Evolutionary conservation across 2,797 vertebrate species (phyloP), one percentile per base, ranked within the genome.

Genomic region (Melanogrammus aeglefinus): DNA sequence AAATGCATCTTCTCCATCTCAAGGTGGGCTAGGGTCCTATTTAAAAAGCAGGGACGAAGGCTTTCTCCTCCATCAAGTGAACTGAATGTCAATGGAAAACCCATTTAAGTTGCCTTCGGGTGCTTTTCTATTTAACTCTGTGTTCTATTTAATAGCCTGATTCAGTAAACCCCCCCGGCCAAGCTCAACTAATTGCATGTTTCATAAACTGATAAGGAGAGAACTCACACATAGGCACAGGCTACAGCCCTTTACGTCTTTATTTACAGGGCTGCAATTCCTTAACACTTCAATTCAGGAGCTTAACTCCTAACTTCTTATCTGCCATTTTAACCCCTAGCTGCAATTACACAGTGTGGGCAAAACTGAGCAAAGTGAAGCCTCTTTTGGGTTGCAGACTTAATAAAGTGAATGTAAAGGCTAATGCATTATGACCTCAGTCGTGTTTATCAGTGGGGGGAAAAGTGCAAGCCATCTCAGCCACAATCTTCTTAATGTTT

Each of bases 141-240:
- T 75, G 81, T 88, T 93, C 83, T 86, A 76, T 84, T 88, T 91
- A 90, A 90, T 88, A 84, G 88, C 86, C 86, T 91, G 91, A 88
- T 89, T 90, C 85, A 82, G 86, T 84, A 89, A 92, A 90, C 85
- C 88, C 90, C 90, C 66, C 72, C 75, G 74, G 88, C 87, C 84
- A 87, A 86, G 84, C 88, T 90, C 79, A 88, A 79, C 88, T 92
- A 91, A 92, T 92, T 91, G 85, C 89, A 81, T 90, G 86, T 91
- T 92, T 91, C 86, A 90, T 89, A 92, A 91, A 91, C 82, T 87
- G 86, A 93, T 92, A 88, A 88, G 83, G 76, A 87, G 81, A n/a
- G 31, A 91, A 88, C 86, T 82, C 81, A 73, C 74, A 82, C 84
- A 88, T 21, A 86, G 87, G 91, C 86, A 87, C 79, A 87, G 84